These are phyloP conservation scores for Canis aureus DNA, from an alignment of 2,113 vertebrate genomes.

Conservation along the genomic window DNA sequence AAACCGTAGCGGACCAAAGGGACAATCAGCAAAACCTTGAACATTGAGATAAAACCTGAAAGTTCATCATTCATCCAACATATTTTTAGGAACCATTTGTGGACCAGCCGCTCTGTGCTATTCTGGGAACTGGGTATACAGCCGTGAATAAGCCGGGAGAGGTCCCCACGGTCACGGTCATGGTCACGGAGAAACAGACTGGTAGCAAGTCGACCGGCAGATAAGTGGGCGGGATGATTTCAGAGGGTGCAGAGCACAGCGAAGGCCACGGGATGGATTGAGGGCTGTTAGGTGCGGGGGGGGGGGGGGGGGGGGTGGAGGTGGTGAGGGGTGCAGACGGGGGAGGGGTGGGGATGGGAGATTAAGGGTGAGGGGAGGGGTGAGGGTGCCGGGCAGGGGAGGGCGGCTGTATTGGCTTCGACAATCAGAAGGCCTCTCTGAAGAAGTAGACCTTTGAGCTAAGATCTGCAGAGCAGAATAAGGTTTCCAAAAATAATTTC, in stretches of 20 bases:
- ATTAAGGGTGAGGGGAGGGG: too few species aligned
- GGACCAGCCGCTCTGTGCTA: neutral
- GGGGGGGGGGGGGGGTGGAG: neutral
- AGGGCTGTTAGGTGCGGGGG: neutral
- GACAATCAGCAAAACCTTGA: neutral
- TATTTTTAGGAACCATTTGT: neutral
- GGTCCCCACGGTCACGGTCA: neutral
- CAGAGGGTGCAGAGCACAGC: neutral
- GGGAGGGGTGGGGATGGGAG: too few species aligned
- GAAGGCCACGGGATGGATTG: neutral
- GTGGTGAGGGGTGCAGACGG: too few species aligned
- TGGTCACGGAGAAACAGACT: neutral
- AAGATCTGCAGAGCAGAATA: neutral
- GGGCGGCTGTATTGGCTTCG: neutral
- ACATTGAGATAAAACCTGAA: constrained; percentile 21
- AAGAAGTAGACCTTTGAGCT: neutral
- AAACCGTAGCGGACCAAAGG: neutral
- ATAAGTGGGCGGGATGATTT: neutral
- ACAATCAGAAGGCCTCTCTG: neutral
- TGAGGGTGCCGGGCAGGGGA: too few species aligned
- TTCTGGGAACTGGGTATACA: neutral
- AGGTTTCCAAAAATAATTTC: constrained; percentile 40
- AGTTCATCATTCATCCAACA: neutral
- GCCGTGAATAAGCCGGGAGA: neutral
- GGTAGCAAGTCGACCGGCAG: neutral